These are phyloP conservation scores for Otocyon megalotis DNA, from an alignment of 2,113 vertebrate genomes.

Conservation along the genomic window DNA sequence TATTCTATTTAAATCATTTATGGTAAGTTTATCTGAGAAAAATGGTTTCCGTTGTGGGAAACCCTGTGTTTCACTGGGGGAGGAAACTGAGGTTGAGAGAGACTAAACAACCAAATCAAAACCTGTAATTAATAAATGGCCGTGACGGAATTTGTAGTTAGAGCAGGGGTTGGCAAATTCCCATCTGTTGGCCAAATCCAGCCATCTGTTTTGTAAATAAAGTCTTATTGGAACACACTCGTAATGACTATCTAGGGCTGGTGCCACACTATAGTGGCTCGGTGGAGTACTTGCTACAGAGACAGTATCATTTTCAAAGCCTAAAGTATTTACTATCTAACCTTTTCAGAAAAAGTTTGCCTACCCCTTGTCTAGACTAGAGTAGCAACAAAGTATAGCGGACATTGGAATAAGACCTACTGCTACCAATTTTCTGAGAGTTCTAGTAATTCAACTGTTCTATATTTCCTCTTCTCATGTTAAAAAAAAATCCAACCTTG, in stretches of 20 bases:
- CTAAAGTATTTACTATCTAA: neutral
- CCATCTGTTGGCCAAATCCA: neutral
- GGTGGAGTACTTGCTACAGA: neutral
- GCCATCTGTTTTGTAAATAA: neutral
- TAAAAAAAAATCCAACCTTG: neutral
- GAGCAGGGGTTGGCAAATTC: neutral
- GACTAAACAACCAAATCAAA: neutral
- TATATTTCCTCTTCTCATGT: neutral
- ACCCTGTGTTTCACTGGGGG: neutral
- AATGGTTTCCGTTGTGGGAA: neutral
- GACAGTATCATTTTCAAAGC: neutral
- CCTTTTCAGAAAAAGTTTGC: neutral
- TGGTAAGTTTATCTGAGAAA: neutral
- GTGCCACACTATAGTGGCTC: neutral
- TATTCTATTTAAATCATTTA: neutral
- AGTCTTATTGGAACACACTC: neutral
- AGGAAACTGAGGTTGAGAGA: conserved; percentile 26
- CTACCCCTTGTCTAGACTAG: neutral
- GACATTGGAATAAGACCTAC: neutral
- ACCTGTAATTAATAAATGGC: neutral
- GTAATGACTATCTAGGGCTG: neutral
- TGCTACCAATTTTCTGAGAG: neutral
- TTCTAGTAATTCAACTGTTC: neutral
- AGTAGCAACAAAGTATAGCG: neutral
- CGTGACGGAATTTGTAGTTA: neutral